These are phyloP conservation scores for Corticium candelabrum DNA, from an alignment of 37 sponge, comb jelly and placozoan species.

Conservation along the genomic window DNA sequence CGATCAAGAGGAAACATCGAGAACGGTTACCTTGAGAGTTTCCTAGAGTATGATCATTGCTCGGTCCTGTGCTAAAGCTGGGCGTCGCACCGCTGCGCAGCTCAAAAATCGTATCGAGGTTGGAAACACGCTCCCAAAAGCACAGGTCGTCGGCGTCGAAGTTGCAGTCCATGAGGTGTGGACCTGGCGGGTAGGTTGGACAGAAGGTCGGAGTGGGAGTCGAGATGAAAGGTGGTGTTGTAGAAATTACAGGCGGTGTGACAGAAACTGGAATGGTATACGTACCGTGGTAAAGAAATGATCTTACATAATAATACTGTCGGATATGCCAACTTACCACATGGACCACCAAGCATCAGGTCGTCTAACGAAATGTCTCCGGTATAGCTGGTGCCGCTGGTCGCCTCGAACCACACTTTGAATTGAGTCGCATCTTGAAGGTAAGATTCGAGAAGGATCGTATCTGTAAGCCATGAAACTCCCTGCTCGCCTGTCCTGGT, in stretches of 20 bases:
- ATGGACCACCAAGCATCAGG: not conserved
- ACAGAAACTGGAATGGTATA: no score
- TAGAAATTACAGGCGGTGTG: no score
- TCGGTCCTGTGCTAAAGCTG: not conserved
- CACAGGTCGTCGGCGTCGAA: not conserved
- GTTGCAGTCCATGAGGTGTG: not conserved
- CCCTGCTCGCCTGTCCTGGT: not conserved
- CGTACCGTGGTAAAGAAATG: no score
- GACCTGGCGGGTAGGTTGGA: no score
- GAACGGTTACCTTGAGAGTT: no score
- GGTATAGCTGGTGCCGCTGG: not conserved
- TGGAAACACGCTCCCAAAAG: not conserved
- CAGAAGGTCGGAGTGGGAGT: no score
- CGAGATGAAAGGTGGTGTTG: no score
- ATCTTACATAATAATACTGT: no score
- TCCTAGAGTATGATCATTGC: slow-evolving; percentile 8
- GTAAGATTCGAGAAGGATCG: not conserved
- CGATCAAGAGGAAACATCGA: no score
- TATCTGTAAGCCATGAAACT: not conserved
- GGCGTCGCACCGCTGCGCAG: not conserved
- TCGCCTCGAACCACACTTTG: not conserved
- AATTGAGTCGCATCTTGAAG: not conserved
- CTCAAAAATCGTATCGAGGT: not conserved
- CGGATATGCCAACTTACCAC: not conserved
- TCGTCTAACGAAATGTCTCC: not conserved